Conservation (phyloP, 1,140 invertebrate species). For the Cheumatopsyche charites region DNA sequence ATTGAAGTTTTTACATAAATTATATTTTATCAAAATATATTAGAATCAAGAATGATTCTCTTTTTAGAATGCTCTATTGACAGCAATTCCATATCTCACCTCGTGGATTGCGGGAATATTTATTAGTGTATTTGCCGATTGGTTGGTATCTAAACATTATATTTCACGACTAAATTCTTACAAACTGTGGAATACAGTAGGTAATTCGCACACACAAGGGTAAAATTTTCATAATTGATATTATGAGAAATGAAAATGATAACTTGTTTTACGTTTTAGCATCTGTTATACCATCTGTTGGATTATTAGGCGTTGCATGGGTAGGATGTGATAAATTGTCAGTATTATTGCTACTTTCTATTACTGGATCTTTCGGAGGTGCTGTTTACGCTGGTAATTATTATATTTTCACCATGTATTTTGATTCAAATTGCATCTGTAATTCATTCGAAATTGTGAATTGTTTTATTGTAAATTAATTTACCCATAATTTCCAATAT, state of each 20-base stretch:
- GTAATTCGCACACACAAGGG: conserved; percentile 52
- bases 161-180: conserved; percentile 71
- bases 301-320: conserved; percentile 76
- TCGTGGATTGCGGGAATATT: conserved; percentile 73
- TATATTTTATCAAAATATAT: neutral
- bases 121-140: conserved; percentile 74
- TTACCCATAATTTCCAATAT: neutral
- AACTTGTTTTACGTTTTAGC: conserved; percentile 53
- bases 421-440: too few species aligned
- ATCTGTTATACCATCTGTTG: conserved; percentile 74
- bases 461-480: too few species aligned
- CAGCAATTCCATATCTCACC: conserved; percentile 80
- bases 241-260: neutral
- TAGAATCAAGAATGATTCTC: too few species aligned
- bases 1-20: too few species aligned
- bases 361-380: conserved; percentile 74
- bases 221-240: too few species aligned
- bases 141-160: conserved; percentile 67
- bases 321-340: conserved; percentile 74
- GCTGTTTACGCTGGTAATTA: conserved; percentile 74
- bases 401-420: neutral
- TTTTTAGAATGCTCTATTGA: conserved; percentile 75
- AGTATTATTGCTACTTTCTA: conserved; percentile 73
- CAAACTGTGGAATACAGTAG: conserved; percentile 78
- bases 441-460: too few species aligned